Evolutionary conservation across 2,797 vertebrate species (phyloP).

Genomic region (Phalloptychus januarius): DNA sequence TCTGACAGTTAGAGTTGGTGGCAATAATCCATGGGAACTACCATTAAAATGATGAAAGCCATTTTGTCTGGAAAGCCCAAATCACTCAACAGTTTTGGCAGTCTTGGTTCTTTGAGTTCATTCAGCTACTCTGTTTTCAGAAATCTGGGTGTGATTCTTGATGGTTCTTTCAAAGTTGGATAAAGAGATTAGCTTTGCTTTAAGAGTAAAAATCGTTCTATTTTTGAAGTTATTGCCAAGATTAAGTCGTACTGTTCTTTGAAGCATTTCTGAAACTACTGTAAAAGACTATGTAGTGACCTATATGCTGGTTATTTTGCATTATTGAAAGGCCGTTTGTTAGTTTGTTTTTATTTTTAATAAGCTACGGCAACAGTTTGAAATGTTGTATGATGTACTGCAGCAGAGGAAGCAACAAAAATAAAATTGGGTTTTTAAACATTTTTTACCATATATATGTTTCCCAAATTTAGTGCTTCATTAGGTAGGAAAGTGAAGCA

Average conservation of each 20-base stretch:
- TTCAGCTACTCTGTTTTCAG: not conserved
- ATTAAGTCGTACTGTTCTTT: not conserved
- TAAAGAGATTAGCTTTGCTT: not conserved
- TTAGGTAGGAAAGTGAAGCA: too few species aligned
- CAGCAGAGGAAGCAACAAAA: too few species aligned
- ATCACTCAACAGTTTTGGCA: conserved; percentile 4
- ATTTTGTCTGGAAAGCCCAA: conserved; percentile 2
- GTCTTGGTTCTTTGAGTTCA: not conserved
- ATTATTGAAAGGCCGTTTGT: not conserved
- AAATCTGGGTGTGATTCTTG: not conserved
- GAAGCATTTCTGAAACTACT: not conserved
- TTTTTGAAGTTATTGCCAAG: not conserved
- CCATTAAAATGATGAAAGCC: conserved; percentile 4
- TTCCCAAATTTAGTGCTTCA: too few species aligned
- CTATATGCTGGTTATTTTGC: not conserved
- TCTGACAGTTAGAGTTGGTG: not conserved
- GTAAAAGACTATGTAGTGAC: not conserved
- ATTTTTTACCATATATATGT: too few species aligned
- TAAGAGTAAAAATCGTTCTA: not conserved
- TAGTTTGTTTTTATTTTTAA: not conserved
- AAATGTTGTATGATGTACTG: too few species aligned
- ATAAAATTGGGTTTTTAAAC: too few species aligned
- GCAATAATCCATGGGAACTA: not conserved
- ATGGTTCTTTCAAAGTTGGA: not conserved
- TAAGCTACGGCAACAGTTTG: too few species aligned